phyloP scores from a whole-genome alignment of 37 sponge, comb jelly and placozoan genomes.

The Oscarella lobularis region DNA sequence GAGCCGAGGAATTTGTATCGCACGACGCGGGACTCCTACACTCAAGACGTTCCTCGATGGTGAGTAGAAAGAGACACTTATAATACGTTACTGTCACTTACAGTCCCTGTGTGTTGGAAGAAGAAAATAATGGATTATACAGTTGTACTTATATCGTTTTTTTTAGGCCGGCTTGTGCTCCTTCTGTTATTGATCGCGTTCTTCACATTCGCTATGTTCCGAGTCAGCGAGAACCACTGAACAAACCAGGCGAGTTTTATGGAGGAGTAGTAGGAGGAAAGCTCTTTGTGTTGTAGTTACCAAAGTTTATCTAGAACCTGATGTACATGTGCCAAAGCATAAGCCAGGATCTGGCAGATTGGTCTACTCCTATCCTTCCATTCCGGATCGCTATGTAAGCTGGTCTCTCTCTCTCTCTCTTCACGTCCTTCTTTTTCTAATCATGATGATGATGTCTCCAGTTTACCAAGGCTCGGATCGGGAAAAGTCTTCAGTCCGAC shows the following conservation, averaged over 20 bases:
- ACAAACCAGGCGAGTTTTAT: constrained; percentile 2
- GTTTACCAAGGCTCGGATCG: constrained; percentile 6
- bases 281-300: not conserved
- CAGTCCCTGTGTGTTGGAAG: not conserved
- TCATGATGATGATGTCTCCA: not conserved
- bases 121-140: not conserved
- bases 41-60: not conserved
- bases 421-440: not conserved
- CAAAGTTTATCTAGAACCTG: not conserved
- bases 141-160: not conserved
- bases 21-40: not conserved
- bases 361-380: not conserved
- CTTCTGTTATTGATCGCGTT: constrained; percentile 18
- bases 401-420: not conserved
- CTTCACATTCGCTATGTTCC: constrained; percentile 21
- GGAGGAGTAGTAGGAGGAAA: not conserved
- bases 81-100: not conserved
- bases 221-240: constrained; percentile 30
- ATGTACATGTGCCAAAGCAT: not conserved
- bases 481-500: not conserved
- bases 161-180: constrained; percentile 43
- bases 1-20: constrained; percentile 37
- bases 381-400: not conserved
- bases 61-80: not conserved
- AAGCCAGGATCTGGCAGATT: not conserved